Percentiles rank a stretch among this genome's conserved stretches.
Evolutionary conservation across 2,113 vertebrate species (phyloP).

Genomic region (Lamprologus sp.): DNA sequence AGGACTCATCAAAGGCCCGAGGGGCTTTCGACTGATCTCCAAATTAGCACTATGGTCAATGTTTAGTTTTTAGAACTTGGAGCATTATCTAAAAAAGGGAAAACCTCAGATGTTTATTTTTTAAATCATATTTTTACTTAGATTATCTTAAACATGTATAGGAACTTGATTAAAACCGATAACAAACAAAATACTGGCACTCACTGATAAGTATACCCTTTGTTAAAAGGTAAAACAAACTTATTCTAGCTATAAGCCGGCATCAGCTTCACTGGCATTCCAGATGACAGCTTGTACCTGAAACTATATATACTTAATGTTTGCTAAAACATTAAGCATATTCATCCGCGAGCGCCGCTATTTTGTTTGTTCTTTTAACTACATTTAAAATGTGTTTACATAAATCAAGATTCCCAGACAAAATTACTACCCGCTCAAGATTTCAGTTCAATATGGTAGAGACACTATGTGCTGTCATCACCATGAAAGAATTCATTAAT

Average conservation of each 20-base stretch:
- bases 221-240: background rate
- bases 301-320: background rate
- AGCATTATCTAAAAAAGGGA: background rate
- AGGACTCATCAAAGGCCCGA: slow-evolving; percentile 41
- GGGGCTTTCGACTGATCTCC: slow-evolving; percentile 31
- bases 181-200: background rate
- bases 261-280: background rate
- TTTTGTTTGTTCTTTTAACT: background rate
- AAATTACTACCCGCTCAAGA: background rate
- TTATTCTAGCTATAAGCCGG: background rate
- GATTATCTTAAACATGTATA: background rate
- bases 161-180: background rate
- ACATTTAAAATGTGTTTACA: background rate
- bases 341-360: accelerated
- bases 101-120: background rate
- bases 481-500: slow-evolving; percentile 52
- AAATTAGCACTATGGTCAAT: slow-evolving; percentile 43
- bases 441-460: background rate
- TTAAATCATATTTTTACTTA: background rate
- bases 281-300: background rate
- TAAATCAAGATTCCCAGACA: background rate
- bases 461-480: background rate
- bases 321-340: background rate
- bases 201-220: background rate
- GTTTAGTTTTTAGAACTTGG: slow-evolving; percentile 16